Base-by-base conservation (phyloP, 2,888 invertebrate species). In the Byasa hedistus region DNA sequence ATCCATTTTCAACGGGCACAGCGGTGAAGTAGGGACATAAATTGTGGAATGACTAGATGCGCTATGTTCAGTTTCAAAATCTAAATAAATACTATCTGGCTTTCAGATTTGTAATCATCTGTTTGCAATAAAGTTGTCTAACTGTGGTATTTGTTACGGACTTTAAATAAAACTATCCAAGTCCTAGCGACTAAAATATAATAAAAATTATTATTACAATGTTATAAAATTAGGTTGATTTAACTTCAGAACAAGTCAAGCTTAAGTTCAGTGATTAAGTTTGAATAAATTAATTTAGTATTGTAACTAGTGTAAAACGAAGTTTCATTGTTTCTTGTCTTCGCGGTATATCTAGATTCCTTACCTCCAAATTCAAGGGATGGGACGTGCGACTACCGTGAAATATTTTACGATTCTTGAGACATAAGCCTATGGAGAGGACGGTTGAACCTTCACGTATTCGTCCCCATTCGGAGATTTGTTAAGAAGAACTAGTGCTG, bases 351-450 rank as follows among this genome's bases (percentile, higher is more conserved):
- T 86, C 84, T 72, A 84, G 83, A 61, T 67, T 66, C 39, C 68
- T 48, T 72, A 75, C 70, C 69, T 72, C 72, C 69, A 36, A 65
- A 75, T 72, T 70, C 68, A 68, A 69, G 75, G 76, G 72, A 74
- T 73, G 76, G 76, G 77, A 78, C 77, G 81, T 80, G 82, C 80
- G 80, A 76, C 77, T 77, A 75, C 80, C 81, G 80, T 85, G 87
- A 88, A 87, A 89, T 89, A 90, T 90, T 90, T 89, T 90, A 90
- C 88, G 89, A 87, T 86, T 84, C 79, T 76, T 77, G 82, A 83
- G 84, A 86, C 83, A 86, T 86, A 87, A 87, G 87, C 81, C 81
- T 75, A 77, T 78, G 73, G 76, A 79, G 79, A 22, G 80, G 77
- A 80, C 79, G 78, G 82, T 76, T 79, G 79, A 81, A 80, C 79